phyloP scores from a whole-genome alignment of 2,888 invertebrate genomes.

The Cosmorhoe ocellata region DNA sequence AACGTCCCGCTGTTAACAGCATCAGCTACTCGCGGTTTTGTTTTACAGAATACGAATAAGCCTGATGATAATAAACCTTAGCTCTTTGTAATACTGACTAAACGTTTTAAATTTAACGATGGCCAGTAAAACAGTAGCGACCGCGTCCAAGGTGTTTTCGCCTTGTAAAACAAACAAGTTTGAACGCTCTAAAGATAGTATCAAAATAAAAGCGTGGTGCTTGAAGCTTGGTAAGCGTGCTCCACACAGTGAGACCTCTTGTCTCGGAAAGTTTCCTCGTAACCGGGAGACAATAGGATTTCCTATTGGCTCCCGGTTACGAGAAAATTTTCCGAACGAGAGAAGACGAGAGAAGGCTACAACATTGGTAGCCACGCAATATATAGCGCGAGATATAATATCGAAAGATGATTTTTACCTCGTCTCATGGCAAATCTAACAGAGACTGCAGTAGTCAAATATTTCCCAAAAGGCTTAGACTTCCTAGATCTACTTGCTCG shows the following conservation, averaged over 20 bases:
- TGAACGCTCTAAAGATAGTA: slow-evolving; percentile 16
- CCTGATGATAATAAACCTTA: not conserved
- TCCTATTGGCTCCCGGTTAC: too few species aligned
- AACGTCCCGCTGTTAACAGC: slow-evolving; percentile 9
- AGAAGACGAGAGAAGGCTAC: too few species aligned
- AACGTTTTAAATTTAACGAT: not conserved
- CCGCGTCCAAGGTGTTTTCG: slow-evolving; percentile 3
- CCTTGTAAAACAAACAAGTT: slow-evolving; percentile 15
- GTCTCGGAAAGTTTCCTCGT: too few species aligned
- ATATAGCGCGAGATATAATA: too few species aligned
- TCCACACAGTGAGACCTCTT: not conserved
- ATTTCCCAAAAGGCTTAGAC: too few species aligned
- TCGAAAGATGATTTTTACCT: too few species aligned
- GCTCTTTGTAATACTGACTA: not conserved
- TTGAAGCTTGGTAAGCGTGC: slow-evolving; percentile 4
- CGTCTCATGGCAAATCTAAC: too few species aligned
- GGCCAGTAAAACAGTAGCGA: slow-evolving; percentile 7
- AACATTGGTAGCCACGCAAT: too few species aligned
- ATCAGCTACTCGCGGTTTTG: not conserved
- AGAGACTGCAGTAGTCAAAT: too few species aligned
- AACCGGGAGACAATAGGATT: too few species aligned
- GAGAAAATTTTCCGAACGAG: too few species aligned
- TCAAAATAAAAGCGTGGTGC: slow-evolving; percentile 21
- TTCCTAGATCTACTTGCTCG: too few species aligned
- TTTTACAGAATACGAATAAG: not conserved